Evolutionary conservation across 2,888 invertebrate genomes (phyloP).

Genomic region (Drosophila merina): DNA sequence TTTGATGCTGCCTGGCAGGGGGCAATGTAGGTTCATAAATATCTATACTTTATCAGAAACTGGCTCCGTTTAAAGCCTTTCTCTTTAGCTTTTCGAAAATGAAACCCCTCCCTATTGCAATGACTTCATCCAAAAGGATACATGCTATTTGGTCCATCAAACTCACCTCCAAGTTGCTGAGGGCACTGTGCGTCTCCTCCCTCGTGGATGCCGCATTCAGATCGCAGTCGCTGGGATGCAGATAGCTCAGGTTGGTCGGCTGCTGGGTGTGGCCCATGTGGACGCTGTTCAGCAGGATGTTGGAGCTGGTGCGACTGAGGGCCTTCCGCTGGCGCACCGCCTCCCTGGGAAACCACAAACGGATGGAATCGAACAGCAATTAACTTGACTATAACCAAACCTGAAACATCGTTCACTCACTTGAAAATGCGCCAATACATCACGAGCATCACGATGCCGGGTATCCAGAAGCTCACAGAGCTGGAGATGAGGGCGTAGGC

Average conservation of each 20-base stretch:
- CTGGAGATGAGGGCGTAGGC: constrained; percentile 95
- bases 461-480: constrained; percentile 96
- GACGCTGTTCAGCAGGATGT: constrained; percentile 92
- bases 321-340: constrained; percentile 93
- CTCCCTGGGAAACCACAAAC: constrained; percentile 85
- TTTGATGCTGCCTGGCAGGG: not conserved
- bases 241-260: constrained; percentile 87
- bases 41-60: too few species aligned
- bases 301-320: constrained; percentile 92
- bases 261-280: constrained; percentile 92
- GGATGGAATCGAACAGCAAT: constrained; percentile 16
- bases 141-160: not conserved
- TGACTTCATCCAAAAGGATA: not conserved
- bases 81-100: not conserved
- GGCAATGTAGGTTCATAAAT: too few species aligned
- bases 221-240: constrained; percentile 87
- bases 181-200: constrained; percentile 83
- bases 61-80: not conserved
- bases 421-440: constrained; percentile 94
- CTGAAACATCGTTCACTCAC: constrained; percentile 66
- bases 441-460: constrained; percentile 95
- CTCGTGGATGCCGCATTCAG: constrained; percentile 82
- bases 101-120: not conserved
- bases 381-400: constrained; percentile 24
- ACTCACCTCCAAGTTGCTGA: constrained; percentile 84